Base-by-base conservation (phyloP, 2,888 invertebrate genomes). In the Leucozona laternaria region DNA sequence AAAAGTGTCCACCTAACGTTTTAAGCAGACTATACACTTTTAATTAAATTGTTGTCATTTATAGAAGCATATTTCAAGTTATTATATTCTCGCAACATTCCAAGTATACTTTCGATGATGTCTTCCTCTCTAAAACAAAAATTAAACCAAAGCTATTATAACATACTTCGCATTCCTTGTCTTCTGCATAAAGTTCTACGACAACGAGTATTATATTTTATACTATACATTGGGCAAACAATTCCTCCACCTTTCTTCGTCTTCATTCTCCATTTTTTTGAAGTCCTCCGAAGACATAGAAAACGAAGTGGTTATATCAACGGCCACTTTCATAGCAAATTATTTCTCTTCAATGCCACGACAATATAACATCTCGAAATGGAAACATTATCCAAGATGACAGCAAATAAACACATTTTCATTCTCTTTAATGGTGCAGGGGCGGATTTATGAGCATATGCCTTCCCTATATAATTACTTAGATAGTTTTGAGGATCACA, bases 301-400 rank as follows among this genome's bases (percentile, higher is more conserved):
- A 45, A 45, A 64, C 60, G 22, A 64, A 64, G 64, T 64, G 31
- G 64, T 64, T 64, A 64, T 64, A 64, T 64, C 28, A 28, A 28
- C 45, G 15, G 17, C 64, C 45, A 48, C 45, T 64, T 64, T 28
- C 17, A 17, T 20, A 20, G 17, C 17, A 45, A 64, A 45, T 64
- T 31, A 31, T 64, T 45, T 20, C 31, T 64, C 31, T 37, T 60
- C 25, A 13, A 20, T 64, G 64, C 25, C 40, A 48, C 28, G 15
- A 60, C 25, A 10, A 22, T 15, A 28, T n/a, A 55, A n/a, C 2
- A 31, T 55, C 55, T 55, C 2, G 8, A 60, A 15, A 22, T 15
- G 25, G n/a, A 40, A 45, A 45, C 15, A 45, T 31, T 45, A 43
- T 17, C 28, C 31, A 40, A 64, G 11, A n/a, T 20, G 64, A 45